Evolutionary conservation across 2,797 vertebrate species (phyloP), one percentile per base, ranked within the genome.

Genomic region (Manis crassicaudata): DNA sequence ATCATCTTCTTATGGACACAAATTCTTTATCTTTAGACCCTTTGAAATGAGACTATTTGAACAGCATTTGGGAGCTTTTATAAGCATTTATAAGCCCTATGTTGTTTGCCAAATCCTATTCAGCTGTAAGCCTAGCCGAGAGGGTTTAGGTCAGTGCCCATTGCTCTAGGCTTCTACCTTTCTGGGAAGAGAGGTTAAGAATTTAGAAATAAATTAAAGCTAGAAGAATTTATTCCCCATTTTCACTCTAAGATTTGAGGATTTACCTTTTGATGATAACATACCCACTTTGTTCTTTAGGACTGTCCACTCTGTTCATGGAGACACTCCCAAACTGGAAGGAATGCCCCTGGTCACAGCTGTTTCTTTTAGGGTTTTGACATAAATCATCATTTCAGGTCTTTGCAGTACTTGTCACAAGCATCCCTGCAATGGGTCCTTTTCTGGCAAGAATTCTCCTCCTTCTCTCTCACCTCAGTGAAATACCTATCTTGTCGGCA

Each of bases 241-340:
- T 56, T 94, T 90, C 67, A 75, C 35, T 82, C 35, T n/a, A 18
- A 40, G 50, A 37, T 73, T 79, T 82, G 25, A n/a, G 16, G 11
- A 52, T 81, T 95, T 95, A 67, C 76, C 76, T 80, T 76, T 90
- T 60, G 20, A 56, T 73, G 65, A 40, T 83, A 79, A 65, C 16
- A 18, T 23, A 50, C 2, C 20, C 13, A 25, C 32, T 58, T 6
- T 70, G 79, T 85, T 72, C 67, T 63, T 79, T 62, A 68, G 29
- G 3, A 60, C 63, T 88, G 9, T 84, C 35, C 35, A 40, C 25
- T 79, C 58, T 85, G 35, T 58, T 83, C 65, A 56, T 93, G 75
- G 50, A 91, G 92, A 93, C 60, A 54, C 43, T 96, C 6, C 65
- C 40, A 37, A 84, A 68, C 52, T 54, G 60, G 29, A 90, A 75